Percentiles rank a stretch among this genome's conserved stretches.
These are phyloP conservation scores for Indri indri DNA, from an alignment of 2,113 vertebrate genomes.

Conservation along the genomic window DNA sequence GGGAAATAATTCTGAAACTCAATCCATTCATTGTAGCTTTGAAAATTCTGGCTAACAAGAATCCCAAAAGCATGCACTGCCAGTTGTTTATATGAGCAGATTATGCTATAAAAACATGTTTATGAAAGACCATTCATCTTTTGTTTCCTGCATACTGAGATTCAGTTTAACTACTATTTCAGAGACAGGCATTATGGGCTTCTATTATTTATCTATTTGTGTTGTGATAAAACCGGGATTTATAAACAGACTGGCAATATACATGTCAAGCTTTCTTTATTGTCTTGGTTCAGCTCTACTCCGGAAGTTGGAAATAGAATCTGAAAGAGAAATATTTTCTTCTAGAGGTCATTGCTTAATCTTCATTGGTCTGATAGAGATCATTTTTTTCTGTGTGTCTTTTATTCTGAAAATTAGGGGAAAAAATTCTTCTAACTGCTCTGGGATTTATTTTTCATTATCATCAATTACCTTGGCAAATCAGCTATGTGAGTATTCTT, in stretches of 20 bases:
- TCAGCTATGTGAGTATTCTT: not conserved
- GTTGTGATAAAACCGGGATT: conserved; percentile 72
- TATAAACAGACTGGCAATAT: conserved; percentile 62
- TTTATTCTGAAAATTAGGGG: conserved; percentile 30
- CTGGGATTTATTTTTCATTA: conserved; percentile 31
- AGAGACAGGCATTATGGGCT: conserved; percentile 60
- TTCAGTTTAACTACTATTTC: conserved; percentile 69
- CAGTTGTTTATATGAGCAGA: conserved; percentile 79
- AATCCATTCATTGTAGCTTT: conserved; percentile 78
- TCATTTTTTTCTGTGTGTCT: not conserved
- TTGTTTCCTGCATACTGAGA: conserved; percentile 65
- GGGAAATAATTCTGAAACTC: conserved; percentile 83
- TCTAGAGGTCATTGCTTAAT: conserved; percentile 72
- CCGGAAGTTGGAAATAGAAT: conserved; percentile 68
- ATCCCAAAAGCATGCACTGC: conserved; percentile 78
- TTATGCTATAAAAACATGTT: conserved; percentile 78
- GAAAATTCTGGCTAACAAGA: conserved; percentile 75
- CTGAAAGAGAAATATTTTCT: conserved; percentile 60
- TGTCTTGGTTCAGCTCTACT: conserved; percentile 62
- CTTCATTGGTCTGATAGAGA: conserved; percentile 62
- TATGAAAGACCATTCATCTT: conserved; percentile 76
- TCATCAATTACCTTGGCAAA: conserved; percentile 62
- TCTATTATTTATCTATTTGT: conserved; percentile 74
- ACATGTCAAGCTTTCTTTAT: conserved; percentile 69
- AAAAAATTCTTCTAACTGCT: conserved; percentile 53